Conservation (phyloP, 35 echinoderm and acorn worm genomes). For the Heliocidaris erythrogramma region DNA sequence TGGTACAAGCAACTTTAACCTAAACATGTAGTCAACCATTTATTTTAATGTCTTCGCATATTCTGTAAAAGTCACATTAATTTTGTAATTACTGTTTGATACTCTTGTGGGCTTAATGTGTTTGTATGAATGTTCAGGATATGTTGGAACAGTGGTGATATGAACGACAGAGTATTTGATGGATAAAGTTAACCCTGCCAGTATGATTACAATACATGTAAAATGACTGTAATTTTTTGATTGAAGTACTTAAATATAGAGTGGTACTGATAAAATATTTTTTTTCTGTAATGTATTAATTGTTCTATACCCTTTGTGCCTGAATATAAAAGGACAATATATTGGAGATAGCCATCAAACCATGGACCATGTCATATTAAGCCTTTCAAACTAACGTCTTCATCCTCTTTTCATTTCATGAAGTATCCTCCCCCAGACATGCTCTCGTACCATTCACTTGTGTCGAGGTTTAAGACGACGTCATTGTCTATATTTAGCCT, state of each 20-base stretch:
- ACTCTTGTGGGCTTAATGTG: background rate
- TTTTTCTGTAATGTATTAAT: constrained; percentile 14
- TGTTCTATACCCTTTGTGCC: constrained; percentile 26
- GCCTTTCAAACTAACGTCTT: background rate
- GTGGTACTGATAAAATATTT: background rate
- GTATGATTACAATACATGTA: background rate
- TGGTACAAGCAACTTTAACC: constrained; percentile 15
- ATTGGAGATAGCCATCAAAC: background rate
- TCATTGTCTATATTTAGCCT: background rate
- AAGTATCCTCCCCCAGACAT: background rate
- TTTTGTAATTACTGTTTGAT: background rate
- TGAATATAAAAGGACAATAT: constrained; percentile 8
- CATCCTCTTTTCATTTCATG: background rate
- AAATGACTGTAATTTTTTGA: background rate
- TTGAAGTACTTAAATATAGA: constrained; percentile 33
- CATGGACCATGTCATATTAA: background rate
- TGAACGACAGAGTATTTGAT: background rate
- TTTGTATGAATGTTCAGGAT: background rate
- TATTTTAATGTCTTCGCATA: background rate
- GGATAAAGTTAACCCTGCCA: background rate
- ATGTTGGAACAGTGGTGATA: background rate
- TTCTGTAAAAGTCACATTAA: constrained; percentile 12
- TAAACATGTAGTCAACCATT: background rate
- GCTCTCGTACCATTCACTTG: background rate
- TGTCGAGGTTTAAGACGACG: background rate